A percentile compares a stretch with the other conserved stretches of the same genome.
Conservation (phyloP, 2,888 invertebrate genomes). For the Neoitamus cyanurus region DNA sequence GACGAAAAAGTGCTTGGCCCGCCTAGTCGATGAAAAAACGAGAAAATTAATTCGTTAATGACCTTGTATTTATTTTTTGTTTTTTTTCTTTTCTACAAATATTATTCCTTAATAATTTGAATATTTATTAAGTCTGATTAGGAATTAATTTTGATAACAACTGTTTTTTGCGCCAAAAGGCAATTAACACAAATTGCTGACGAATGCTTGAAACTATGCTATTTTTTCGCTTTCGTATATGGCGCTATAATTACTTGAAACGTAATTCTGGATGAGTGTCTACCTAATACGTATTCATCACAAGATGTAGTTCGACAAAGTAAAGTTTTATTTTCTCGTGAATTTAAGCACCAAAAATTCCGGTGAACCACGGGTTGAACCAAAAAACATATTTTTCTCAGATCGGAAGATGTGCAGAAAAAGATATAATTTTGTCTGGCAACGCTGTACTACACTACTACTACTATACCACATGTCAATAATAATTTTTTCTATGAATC, state of each 20-base stretch:
- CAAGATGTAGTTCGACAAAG: neutral
- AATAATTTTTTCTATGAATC: no score
- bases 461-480: no score
- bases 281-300: neutral
- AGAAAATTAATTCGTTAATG: constrained; percentile 28
- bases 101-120: constrained; percentile 22
- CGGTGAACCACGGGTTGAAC: no score
- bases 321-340: neutral
- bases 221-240: neutral
- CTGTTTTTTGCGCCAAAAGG: neutral
- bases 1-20: neutral
- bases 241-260: neutral
- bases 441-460: no score
- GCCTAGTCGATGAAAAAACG: neutral
- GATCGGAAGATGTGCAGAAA: no score
- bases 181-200: constrained; percentile 20
- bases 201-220: neutral
- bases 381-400: no score
- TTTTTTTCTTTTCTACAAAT: constrained; percentile 11
- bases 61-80: constrained; percentile 21
- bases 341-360: neutral
- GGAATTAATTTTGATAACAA: constrained; percentile 25
- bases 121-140: constrained; percentile 34
- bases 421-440: no score
- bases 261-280: neutral